phyloP scores from a whole-genome alignment of 2,888 invertebrate genomes.

The Gnatocerus cornutus region DNA sequence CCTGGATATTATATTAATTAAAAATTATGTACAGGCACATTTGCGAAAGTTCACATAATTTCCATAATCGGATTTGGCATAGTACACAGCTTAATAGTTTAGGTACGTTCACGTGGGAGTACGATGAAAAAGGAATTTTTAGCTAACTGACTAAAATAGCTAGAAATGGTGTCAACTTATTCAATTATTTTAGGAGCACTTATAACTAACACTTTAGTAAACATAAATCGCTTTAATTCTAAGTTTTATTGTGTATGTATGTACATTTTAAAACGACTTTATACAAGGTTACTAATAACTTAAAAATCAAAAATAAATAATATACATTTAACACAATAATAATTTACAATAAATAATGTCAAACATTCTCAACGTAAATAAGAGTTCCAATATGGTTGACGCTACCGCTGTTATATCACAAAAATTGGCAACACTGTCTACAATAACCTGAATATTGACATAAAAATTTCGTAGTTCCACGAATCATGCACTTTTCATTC shows the following conservation, averaged over 20 bases:
- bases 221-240: slow-evolving; percentile 5
- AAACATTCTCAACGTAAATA: slow-evolving; percentile 59
- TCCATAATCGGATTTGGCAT: too few relatives aligned
- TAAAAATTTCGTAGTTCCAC: slow-evolving; percentile 49
- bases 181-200: too few relatives aligned
- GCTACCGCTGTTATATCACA: slow-evolving; percentile 66
- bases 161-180: too few relatives aligned
- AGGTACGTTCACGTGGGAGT: too few relatives aligned
- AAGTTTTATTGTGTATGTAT: slow-evolving; percentile 30
- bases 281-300: slow-evolving; percentile 37
- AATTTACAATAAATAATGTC: slow-evolving; percentile 66
- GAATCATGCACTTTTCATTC: slow-evolving; percentile 12
- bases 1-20: too few relatives aligned
- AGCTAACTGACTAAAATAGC: too few relatives aligned
- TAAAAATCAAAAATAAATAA: slow-evolving; percentile 48
- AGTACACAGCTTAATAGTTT: too few relatives aligned
- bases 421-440: slow-evolving; percentile 67
- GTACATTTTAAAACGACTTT: slow-evolving; percentile 42
- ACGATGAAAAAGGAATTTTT: too few relatives aligned
- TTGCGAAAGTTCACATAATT: too few relatives aligned
- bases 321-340: slow-evolving; percentile 54
- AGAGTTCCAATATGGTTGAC: slow-evolving; percentile 57
- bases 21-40: too few relatives aligned
- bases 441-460: slow-evolving; percentile 47
- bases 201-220: too few relatives aligned